Percentiles rank a stretch among this genome's conserved stretches.
Evolutionary conservation across 2,797 vertebrate species (phyloP).

Genomic region (Oreortyx pictus): DNA sequence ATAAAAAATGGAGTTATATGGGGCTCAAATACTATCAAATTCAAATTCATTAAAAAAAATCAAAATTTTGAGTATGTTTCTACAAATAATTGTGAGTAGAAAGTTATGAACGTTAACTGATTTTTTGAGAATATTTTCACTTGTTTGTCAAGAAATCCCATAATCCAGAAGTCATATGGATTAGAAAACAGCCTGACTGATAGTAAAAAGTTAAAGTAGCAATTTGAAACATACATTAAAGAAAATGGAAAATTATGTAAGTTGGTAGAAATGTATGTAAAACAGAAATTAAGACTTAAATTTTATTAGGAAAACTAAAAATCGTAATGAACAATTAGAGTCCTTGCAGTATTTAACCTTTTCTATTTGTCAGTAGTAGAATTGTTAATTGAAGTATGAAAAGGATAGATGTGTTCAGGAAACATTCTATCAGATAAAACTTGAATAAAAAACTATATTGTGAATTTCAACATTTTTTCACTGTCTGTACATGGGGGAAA

Average conservation of each 20-base stretch:
- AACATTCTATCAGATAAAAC: not conserved
- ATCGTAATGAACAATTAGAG: not conserved
- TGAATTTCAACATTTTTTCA: not conserved
- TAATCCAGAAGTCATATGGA: not conserved
- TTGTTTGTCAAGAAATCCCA: not conserved
- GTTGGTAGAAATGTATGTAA: not conserved
- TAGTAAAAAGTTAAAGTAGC: not conserved
- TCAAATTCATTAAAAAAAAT: not conserved
- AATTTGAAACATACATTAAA: not conserved
- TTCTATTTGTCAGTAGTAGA: not conserved
- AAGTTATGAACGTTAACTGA: not conserved
- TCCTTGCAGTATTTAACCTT: not conserved
- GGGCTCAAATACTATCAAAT: not conserved
- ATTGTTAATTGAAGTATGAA: not conserved
- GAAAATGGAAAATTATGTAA: not conserved
- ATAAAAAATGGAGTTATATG: not conserved
- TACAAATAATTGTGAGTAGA: not conserved
- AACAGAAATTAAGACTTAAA: not conserved
- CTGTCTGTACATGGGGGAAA: not conserved
- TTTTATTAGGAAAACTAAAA: not conserved
- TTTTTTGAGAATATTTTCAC: not conserved
- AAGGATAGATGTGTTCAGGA: not conserved
- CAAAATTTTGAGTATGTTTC: not conserved
- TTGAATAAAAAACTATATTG: not conserved
- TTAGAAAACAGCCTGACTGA: not conserved